A percentile compares a stretch with the other conserved stretches of the same genome.
Conservation (phyloP, 1,140 invertebrate genomes). For the Micrasema minimum region DNA sequence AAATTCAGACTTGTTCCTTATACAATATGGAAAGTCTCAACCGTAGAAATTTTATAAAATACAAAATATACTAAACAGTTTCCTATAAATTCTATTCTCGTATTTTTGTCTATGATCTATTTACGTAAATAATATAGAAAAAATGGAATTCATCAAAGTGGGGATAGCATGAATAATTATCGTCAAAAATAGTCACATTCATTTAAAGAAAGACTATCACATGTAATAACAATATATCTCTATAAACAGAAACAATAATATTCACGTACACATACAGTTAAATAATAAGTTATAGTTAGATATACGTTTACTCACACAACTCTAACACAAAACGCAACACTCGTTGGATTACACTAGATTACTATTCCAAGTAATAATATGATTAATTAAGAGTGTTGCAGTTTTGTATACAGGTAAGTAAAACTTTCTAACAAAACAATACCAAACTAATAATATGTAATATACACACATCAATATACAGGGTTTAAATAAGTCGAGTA, state of each 20-base stretch:
- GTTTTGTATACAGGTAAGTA: conserved; percentile 13
- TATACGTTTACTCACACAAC: conserved; percentile 32
- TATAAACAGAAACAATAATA: conserved; percentile 17
- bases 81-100: too few species aligned
- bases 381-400: conserved; percentile 16
- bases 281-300: conserved; percentile 28
- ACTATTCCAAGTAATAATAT: too few species aligned
- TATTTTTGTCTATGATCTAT: too few species aligned
- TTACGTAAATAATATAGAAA: not conserved
- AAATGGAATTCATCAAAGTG: not conserved
- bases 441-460: conserved; percentile 37
- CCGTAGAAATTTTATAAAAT: too few species aligned
- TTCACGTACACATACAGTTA: conserved; percentile 28
- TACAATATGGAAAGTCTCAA: too few species aligned
- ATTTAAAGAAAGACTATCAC: too few species aligned
- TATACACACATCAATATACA: conserved; percentile 41
- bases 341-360: not conserved
- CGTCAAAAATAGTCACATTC: too few species aligned
- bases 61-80: too few species aligned
- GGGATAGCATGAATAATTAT: conserved; percentile 1
- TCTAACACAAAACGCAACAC: conserved; percentile 34
- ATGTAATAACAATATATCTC: not conserved
- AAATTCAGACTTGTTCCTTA: too few species aligned
- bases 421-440: conserved; percentile 34
- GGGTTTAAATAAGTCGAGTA: conserved; percentile 38